Conservation (phyloP, 2,888 invertebrate species). For the Vanessa cardui region DNA sequence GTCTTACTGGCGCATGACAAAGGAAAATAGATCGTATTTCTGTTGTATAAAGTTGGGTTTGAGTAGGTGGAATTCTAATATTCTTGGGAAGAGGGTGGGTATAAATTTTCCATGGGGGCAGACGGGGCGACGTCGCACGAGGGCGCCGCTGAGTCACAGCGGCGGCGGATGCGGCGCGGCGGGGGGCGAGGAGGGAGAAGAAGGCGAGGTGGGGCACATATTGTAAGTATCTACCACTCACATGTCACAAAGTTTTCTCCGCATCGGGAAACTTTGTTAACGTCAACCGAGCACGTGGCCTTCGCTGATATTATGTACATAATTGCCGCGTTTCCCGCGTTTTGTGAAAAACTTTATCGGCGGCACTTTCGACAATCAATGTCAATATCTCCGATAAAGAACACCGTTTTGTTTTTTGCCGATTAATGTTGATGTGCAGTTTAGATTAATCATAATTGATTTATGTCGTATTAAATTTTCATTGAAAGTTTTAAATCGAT, state of each 20-base stretch:
- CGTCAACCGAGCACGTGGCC: conserved; percentile 82
- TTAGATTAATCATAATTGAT: not conserved
- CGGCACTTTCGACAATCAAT: conserved; percentile 35
- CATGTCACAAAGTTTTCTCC: conserved; percentile 83
- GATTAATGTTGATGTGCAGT: not conserved
- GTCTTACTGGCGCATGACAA: conserved; percentile 57
- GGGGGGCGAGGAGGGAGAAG: conserved; percentile 40
- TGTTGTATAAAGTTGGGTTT: conserved; percentile 58
- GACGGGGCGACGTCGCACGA: conserved; percentile 81
- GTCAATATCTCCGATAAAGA: conserved; percentile 20
- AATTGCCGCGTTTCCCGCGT: conserved; percentile 67
- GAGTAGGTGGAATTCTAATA: conserved; percentile 57
- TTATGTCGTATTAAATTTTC: too few species aligned
- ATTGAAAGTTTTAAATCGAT: not conserved
- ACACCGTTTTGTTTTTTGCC: conserved; percentile 28
- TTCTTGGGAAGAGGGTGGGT: conserved; percentile 79
- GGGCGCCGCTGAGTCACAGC: conserved; percentile 81
- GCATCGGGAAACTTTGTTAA: conserved; percentile 82
- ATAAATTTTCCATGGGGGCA: conserved; percentile 82
- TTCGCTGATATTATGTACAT: conserved; percentile 68
- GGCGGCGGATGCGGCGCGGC: conserved; percentile 48
- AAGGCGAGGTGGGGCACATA: conserved; percentile 61
- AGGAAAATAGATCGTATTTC: conserved; percentile 59
- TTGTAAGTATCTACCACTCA: conserved; percentile 81
- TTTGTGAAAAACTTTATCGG: conserved; percentile 37